phyloP scores from a whole-genome alignment of 2,113 vertebrate genomes.

The Tamias sibiricus region DNA sequence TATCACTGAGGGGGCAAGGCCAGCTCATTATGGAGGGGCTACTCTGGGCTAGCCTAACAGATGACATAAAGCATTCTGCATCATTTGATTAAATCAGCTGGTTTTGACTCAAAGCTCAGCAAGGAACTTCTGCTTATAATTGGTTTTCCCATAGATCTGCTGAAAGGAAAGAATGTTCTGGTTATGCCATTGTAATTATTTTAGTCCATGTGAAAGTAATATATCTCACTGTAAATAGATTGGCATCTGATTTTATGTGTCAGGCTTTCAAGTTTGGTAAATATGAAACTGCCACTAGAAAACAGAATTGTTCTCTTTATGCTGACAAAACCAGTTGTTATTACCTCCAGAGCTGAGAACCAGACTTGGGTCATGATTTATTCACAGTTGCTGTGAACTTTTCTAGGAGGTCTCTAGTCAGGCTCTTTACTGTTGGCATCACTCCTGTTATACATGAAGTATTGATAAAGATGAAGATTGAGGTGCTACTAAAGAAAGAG shows the following conservation, averaged over 20 bases:
- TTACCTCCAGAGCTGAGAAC: background rate
- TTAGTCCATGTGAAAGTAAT: background rate
- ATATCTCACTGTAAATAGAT: background rate
- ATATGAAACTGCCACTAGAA: background rate
- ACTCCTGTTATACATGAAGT: background rate
- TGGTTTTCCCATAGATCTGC: conserved; percentile 6
- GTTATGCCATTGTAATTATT: background rate
- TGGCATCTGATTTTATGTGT: conserved; percentile 32
- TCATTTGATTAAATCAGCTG: background rate
- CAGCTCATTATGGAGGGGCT: background rate
- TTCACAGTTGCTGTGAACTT: background rate
- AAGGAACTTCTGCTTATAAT: background rate
- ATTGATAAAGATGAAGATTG: background rate
- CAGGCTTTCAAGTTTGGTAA: conserved; percentile 9
- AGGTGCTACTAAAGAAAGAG: background rate
- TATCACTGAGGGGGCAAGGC: background rate
- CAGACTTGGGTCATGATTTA: background rate
- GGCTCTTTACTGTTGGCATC: background rate
- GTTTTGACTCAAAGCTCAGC: background rate
- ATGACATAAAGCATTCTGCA: background rate
- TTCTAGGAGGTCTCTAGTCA: background rate
- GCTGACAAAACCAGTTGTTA: conserved; percentile 26
- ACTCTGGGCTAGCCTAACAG: background rate
- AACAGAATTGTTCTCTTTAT: background rate
- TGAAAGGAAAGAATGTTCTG: background rate